These are phyloP conservation scores for Phoenicopterus ruber DNA, from an alignment of 2,113 vertebrate species.

Conservation along the genomic window DNA sequence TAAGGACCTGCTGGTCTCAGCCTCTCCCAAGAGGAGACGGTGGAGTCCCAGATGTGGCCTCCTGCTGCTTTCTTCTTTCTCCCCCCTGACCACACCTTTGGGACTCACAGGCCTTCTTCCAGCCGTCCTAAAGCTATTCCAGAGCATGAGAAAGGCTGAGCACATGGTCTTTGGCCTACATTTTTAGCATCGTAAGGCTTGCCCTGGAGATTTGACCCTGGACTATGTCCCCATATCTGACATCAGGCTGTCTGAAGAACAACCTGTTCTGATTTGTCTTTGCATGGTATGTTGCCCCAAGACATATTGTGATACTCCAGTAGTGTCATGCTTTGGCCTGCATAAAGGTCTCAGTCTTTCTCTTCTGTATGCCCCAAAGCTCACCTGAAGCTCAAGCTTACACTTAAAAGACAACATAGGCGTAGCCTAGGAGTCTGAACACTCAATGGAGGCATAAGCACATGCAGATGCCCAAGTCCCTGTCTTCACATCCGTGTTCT, in stretches of 20 bases:
- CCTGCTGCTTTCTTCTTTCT: not conserved
- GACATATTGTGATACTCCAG: not conserved
- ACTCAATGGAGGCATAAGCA: accelerated
- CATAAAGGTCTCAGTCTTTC: not conserved
- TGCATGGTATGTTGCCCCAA: not conserved
- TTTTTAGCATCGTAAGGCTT: not conserved
- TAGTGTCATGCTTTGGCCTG: not conserved
- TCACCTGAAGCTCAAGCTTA: not conserved
- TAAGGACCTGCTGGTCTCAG: not conserved
- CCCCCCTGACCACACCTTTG: accelerated
- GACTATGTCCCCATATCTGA: not conserved
- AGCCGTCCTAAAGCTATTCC: not conserved
- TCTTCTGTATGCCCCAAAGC: not conserved
- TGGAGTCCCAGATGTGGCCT: not conserved
- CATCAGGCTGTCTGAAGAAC: not conserved
- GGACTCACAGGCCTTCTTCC: not conserved
- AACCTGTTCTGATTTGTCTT: not conserved
- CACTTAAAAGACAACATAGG: not conserved
- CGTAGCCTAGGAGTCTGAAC: not conserved
- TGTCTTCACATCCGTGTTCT: not conserved
- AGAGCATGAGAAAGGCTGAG: not conserved
- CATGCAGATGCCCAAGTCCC: accelerated
- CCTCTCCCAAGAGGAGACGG: not conserved
- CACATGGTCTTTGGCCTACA: not conserved
- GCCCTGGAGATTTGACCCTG: not conserved